Base-by-base conservation (phyloP, 2,888 invertebrate genomes). In the Philereme transversata region DNA sequence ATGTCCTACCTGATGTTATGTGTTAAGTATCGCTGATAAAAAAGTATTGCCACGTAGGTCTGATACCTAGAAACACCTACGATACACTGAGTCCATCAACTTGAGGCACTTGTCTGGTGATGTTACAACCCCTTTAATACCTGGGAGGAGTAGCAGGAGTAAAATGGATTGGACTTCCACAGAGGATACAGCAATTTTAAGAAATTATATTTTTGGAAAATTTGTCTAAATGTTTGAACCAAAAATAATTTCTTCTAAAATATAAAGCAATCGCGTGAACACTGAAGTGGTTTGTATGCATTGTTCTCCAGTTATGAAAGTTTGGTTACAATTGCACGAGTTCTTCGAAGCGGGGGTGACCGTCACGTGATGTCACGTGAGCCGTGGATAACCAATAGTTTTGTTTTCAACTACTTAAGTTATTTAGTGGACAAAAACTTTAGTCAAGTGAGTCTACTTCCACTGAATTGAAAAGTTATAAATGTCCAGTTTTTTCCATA, bases 321-420 rank as follows among this genome's bases (percentile, higher is more conserved):
- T 48, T 47, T 10, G 5, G 7, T 33, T 55, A 43, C 10, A 48
- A 43, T 40, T 70, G 61, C 68, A 62, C 66, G 64, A 69, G 71
- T 67, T 61, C 51, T 40, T 65, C 45, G 62, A 65, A 59, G 67
- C 61, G 69, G 72, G 74, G 78, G 76, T 77, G 76, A 80, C 71
- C 70, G 84, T 85, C 86, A 86, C 85, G 84, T 84, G 79, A 86
- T 76, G 76, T 86, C 73, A 78, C 85, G 86, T 87, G 87, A 79
- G 71, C 75, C 74, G 76, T 77, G 83, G 85, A 84, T 83, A 84
- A 83, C 82, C 82, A 82, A 38, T 46, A 38, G 50, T 50, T 50
- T 38, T 22, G 41, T 9, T 51, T 41, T 51, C 33, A 40, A 50
- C 50, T 22, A 22, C 3, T 22, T 22, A 40, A 5, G 8, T 6